Conservation (phyloP, 1,140 invertebrate genomes). For the Probaryconus sp. region DNA sequence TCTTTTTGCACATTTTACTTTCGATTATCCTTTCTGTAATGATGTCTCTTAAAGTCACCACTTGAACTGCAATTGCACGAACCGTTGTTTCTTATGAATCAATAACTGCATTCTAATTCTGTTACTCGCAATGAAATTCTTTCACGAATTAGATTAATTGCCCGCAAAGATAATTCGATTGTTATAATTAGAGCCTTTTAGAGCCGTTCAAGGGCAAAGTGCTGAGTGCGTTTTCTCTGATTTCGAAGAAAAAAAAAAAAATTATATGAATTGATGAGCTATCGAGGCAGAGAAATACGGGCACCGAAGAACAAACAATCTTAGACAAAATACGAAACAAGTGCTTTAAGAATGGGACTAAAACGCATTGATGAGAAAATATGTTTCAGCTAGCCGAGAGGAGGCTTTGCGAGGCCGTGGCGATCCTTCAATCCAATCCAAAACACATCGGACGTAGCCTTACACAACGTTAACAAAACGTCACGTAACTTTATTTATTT, state of each 20-base stretch:
- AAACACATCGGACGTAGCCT: slow-evolving; percentile 59
- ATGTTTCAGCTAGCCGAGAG: slow-evolving; percentile 76
- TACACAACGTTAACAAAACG: slow-evolving; percentile 65
- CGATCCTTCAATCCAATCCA: slow-evolving; percentile 66
- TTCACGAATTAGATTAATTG: not conserved
- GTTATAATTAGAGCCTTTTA: slow-evolving; percentile 33
- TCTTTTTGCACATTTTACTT: slow-evolving; percentile 9
- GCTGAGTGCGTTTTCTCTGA: not conserved
- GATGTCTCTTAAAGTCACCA: slow-evolving; percentile 30
- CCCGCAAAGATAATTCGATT: slow-evolving; percentile 10
- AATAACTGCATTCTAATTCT: slow-evolving; percentile 37
- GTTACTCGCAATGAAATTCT: slow-evolving; percentile 16
- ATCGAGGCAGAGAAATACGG: slow-evolving; percentile 25
- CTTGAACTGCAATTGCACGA: slow-evolving; percentile 2
- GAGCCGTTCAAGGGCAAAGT: slow-evolving; percentile 34
- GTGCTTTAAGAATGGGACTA: slow-evolving; percentile 23
- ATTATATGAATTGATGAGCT: slow-evolving; percentile 3
- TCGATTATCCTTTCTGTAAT: slow-evolving; percentile 19
- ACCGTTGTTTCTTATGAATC: slow-evolving; percentile 46
- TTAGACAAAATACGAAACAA: not conserved
- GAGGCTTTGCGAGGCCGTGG: slow-evolving; percentile 77
- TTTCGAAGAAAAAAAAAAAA: too few relatives aligned
- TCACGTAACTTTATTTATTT: not conserved
- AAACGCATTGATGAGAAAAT: slow-evolving; percentile 71
- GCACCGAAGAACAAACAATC: slow-evolving; percentile 15